Conservation (phyloP, 2,888 invertebrate species). For the Dryadula phaetusa region DNA sequence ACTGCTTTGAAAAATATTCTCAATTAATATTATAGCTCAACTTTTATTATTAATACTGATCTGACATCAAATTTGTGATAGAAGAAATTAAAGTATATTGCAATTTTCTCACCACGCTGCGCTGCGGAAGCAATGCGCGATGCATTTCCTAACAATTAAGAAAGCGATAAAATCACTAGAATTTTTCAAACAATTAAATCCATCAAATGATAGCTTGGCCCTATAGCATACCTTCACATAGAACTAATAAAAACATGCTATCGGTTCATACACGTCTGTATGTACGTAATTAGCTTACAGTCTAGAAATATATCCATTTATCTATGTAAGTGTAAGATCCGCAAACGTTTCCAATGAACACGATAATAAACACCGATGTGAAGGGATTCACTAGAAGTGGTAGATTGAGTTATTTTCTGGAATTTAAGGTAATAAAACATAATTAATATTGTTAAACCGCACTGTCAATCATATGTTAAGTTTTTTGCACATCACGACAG, state of each 20-base stretch:
- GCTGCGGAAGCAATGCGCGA: no score
- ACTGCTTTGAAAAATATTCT: no score
- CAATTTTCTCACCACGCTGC: not conserved
- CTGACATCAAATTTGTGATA: no score
- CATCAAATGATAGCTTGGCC: slow-evolving; percentile 7
- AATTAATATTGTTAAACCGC: slow-evolving; percentile 22
- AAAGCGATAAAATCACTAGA: not conserved
- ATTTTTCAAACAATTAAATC: slow-evolving; percentile 12
- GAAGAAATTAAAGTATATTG: not conserved
- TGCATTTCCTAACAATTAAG: slow-evolving; percentile 10
- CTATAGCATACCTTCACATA: slow-evolving; percentile 30
- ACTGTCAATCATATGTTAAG: slow-evolving; percentile 19
- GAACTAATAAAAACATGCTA: slow-evolving; percentile 32
- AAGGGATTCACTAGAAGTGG: slow-evolving; percentile 39
- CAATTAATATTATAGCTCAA: no score
- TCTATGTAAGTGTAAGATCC: slow-evolving; percentile 67
- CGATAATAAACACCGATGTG: slow-evolving; percentile 53
- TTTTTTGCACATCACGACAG: slow-evolving; percentile 12
- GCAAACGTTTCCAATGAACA: slow-evolving; percentile 67
- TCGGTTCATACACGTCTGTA: slow-evolving; percentile 34
- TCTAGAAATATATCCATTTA: slow-evolving; percentile 61
- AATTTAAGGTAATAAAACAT: slow-evolving; percentile 18
- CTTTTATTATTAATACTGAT: no score
- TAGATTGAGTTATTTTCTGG: slow-evolving; percentile 21
- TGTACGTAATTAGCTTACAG: slow-evolving; percentile 61